Evolutionary conservation across 1,140 invertebrate genomes (phyloP), one percentile per base, ranked within the genome.

Genomic region (Drosophila pseudoobscura): DNA sequence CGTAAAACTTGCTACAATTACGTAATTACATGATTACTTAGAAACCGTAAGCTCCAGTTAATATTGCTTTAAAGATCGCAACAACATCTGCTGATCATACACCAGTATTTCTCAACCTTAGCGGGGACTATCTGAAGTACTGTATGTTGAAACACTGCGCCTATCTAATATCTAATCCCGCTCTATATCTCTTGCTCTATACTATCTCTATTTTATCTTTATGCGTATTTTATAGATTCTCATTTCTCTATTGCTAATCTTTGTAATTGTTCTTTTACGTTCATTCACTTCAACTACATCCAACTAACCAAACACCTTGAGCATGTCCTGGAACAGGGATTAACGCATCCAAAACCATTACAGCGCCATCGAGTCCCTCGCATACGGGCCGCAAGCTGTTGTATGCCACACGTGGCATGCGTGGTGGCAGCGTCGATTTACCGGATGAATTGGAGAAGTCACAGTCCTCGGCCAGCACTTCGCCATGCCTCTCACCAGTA

Each of bases 401-500:
- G n/a, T 95, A 94, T 66, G 95, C 96, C 11, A 92, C 78, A 22
- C 94, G 96, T 17, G 95, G 95, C 62, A 96, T 97, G 76, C 93
- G 97, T 52, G 98, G 97, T 95, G 97, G 96, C 80, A 98, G 97
- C 53, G 96, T 98, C 58, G 97, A 98, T 83, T 91, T 98, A 11
- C 97, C 97, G 4, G 97, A 98, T 79, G 97, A 98, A 55, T 97
- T 97, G 78, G 97, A 98, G 74, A 97, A 98, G 88, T 97, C 96
- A 13, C 94, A 97, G 35, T 97, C 96, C 46, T 98, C 97, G 13
- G 97, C 97, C 29, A 97, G 96, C 82, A 97, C 96, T 24, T 98
- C 97, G 47, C 97, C 97, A 2, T 98, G 97, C 92, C 97, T 97
- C 6, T 98, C 97, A 64, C 97, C 97, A 44, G 93, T 94, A 70